phyloP scores from a whole-genome alignment of 2,888 invertebrate genomes.

The Omphaloscelis lunosa region DNA sequence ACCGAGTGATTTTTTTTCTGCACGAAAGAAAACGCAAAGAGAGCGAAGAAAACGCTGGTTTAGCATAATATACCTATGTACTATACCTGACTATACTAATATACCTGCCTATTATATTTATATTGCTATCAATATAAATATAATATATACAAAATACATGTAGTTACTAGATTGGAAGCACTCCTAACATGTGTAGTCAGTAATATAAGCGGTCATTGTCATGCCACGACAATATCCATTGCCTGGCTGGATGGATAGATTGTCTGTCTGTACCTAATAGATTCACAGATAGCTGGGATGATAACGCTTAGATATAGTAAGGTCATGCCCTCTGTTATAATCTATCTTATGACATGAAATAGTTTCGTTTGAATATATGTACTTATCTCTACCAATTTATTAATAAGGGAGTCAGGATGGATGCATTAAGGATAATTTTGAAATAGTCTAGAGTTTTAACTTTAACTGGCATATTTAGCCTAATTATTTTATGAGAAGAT shows the following conservation, averaged over 20 bases:
- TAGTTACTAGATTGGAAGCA: constrained; percentile 17
- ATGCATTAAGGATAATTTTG: background rate
- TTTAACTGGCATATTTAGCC: background rate
- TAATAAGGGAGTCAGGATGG: too few relatives aligned
- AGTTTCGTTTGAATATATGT: background rate
- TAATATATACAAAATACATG: constrained; percentile 22
- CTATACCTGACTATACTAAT: too few relatives aligned
- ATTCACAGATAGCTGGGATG: constrained; percentile 34
- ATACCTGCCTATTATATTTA: too few relatives aligned
- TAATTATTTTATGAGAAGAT: background rate
- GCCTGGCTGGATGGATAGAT: constrained; percentile 32
- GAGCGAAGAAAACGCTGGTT: background rate
- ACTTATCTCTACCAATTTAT: background rate
- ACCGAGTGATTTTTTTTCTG: too few relatives aligned
- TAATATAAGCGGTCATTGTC: constrained; percentile 47
- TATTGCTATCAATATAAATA: too few relatives aligned
- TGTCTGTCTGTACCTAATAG: constrained; percentile 33
- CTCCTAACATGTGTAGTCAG: constrained; percentile 10
- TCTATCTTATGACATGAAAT: background rate
- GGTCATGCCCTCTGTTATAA: background rate
- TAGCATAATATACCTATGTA: background rate
- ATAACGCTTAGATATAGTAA: background rate
- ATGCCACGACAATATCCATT: constrained; percentile 44
- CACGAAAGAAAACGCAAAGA: too few relatives aligned
- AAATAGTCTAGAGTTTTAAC: background rate